A percentile compares a stretch with the other conserved stretches of the same genome.
These are phyloP conservation scores for Caenorhabditis panamensis DNA, from an alignment of 2,888 invertebrate species.

Conservation along the genomic window DNA sequence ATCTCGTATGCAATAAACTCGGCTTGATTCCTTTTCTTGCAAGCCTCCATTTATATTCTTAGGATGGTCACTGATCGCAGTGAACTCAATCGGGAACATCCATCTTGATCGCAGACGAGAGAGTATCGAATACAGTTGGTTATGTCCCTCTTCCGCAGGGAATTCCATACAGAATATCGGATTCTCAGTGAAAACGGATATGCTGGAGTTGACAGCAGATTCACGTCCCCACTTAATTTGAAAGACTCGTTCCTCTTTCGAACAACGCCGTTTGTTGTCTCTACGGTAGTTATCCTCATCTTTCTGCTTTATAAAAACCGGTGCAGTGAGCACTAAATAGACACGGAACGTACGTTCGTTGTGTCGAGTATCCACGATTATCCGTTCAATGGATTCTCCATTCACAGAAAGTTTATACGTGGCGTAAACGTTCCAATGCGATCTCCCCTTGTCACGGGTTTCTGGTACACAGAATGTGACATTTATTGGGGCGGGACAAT, in stretches of 20 bases:
- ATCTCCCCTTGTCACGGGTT: background rate
- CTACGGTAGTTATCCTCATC: background rate
- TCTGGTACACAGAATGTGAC: background rate
- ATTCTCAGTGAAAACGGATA: constrained; percentile 21
- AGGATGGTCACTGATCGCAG: background rate
- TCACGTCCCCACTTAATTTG: constrained; percentile 1
- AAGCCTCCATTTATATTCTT: no score
- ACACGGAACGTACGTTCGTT: background rate
- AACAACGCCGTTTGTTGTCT: background rate
- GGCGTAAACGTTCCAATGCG: background rate
- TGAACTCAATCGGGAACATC: constrained; percentile 53
- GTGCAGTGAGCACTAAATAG: constrained; percentile 10
- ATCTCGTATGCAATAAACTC: no score
- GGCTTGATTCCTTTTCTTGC: no score
- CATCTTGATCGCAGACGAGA: constrained; percentile 59
- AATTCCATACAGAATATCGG: constrained; percentile 25
- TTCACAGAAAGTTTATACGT: constrained; percentile 8
- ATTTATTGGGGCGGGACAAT: background rate
- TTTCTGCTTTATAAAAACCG: background rate
- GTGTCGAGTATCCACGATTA: background rate
- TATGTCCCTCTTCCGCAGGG: background rate
- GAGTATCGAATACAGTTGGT: constrained; percentile 53
- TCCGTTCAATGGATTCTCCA: constrained; percentile 10
- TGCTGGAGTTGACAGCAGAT: background rate
- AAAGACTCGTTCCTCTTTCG: background rate